A percentile compares a stretch with the other conserved stretches of the same genome.
Conservation (phyloP, 2,113 vertebrate species). For the Psettodes erumei region DNA sequence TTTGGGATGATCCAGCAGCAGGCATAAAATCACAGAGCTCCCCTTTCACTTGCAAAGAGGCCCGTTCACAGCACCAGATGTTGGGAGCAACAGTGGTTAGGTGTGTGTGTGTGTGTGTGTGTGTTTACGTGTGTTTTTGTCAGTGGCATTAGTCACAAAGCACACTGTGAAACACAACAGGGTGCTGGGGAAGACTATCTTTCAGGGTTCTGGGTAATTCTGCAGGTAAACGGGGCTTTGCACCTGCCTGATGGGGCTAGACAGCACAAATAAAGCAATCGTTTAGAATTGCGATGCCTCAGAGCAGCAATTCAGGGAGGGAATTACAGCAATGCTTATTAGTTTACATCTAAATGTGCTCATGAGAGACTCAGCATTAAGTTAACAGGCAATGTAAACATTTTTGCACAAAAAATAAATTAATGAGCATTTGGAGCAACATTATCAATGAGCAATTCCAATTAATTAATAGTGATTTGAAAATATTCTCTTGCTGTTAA, state of each 20-base stretch:
- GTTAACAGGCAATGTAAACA: slow-evolving; percentile 41
- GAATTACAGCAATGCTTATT: slow-evolving; percentile 58
- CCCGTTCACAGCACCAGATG: slow-evolving; percentile 73
- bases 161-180: slow-evolving; percentile 67
- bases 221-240: slow-evolving; percentile 71
- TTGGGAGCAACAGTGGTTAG: slow-evolving; percentile 50
- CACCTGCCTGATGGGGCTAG: slow-evolving; percentile 53
- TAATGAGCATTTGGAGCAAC: slow-evolving; percentile 30
- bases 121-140: too few relatives aligned
- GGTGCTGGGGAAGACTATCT: slow-evolving; percentile 48
- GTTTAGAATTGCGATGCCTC: slow-evolving; percentile 49
- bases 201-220: slow-evolving; percentile 65
- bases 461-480: slow-evolving; percentile 49
- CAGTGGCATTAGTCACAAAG: slow-evolving; percentile 71
- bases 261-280: slow-evolving; percentile 61
- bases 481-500: slow-evolving; percentile 14
- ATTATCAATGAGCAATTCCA: slow-evolving; percentile 2
- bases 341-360: slow-evolving; percentile 44
- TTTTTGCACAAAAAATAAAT: slow-evolving; percentile 42
- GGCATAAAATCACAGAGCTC: slow-evolving; percentile 69
- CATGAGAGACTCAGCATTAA: slow-evolving; percentile 45
- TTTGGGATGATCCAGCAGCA: slow-evolving; percentile 68
- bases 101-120: slow-evolving; percentile 35
- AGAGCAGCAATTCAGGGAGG: slow-evolving; percentile 32
- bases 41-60: slow-evolving; percentile 53